Base-by-base conservation (phyloP, 1,140 invertebrate species). In the Hycleus cichorii region DNA sequence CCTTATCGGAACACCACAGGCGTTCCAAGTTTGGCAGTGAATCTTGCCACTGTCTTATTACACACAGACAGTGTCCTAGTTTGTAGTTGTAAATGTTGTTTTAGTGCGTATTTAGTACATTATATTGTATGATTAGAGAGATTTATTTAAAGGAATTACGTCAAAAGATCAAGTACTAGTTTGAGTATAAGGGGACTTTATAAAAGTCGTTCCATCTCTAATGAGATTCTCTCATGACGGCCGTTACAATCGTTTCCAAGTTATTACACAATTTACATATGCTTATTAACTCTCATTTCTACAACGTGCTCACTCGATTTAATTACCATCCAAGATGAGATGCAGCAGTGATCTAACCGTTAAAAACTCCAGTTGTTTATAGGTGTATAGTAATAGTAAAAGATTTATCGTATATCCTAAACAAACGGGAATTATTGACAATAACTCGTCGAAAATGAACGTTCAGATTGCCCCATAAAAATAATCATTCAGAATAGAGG, bases 71-170 rank as follows among this genome's bases (percentile, higher is more conserved):
- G 4, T 4, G 43, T 62, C 57, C 40, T 64, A 65, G 60, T 67
- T 64, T 60, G 55, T 58, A 57, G 47, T 55, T 56, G 59, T 69
- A 69, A 69, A 18, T 69, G 53, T 65, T 67, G 59, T 67, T 64
- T 67, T 64, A 67, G 67, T 69, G 67, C 65, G 67, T 69, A 67
- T 59, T 69, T 64, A 62, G 67, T 65, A 67, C 69, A 67, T 69
- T 69, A 69, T 70, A 65, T 61, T 62, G 59, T 66, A 70, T 69
- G 69, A 71, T 71, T 71, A 71, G 66, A 71, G 62, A 69, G 69
- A 71, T 71, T 69, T 71, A 71, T 71, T 69, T 60, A 4, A 32
- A 5, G 62, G 64, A 69, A 69, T 70, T 69, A 66, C 65, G 65
- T 54, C 49, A 48, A 62, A 51, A 64, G 64, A 64, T 67, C 69